These are phyloP conservation scores for Rhagonycha lutea DNA, from an alignment of 2,888 invertebrate species.

Conservation along the genomic window DNA sequence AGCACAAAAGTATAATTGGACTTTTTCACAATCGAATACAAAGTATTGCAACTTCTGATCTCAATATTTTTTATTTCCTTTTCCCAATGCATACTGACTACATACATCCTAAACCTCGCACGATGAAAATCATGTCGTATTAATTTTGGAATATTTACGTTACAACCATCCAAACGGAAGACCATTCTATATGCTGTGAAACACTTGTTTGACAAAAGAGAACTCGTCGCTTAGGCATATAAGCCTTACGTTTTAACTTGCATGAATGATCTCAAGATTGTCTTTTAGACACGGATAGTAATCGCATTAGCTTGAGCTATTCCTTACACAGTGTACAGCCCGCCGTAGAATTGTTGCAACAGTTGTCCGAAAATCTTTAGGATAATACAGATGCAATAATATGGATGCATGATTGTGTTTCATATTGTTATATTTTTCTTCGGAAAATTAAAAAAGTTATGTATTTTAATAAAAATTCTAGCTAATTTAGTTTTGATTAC, in stretches of 20 bases:
- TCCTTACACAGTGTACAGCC: not conserved
- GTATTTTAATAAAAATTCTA: no score
- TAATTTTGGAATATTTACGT: not conserved
- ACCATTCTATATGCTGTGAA: not conserved
- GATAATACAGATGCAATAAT: not conserved
- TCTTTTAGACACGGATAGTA: not conserved
- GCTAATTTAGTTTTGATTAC: no score
- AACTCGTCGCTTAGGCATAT: not conserved
- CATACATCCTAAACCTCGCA: not conserved
- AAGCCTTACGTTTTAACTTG: not conserved
- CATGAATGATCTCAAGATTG: not conserved
- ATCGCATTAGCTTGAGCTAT: not conserved
- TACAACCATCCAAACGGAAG: not conserved
- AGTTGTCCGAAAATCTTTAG: not conserved
- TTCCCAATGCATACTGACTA: not conserved
- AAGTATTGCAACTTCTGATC: not conserved
- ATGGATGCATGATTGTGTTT: no score
- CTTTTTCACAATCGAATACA: not conserved
- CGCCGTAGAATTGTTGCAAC: not conserved
- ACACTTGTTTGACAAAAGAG: not conserved
- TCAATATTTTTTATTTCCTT: not conserved
- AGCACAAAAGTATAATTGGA: slow-evolving; percentile 24
- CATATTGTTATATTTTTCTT: no score
- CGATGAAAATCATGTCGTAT: not conserved
- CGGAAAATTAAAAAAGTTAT: no score